These are phyloP conservation scores for Corapipo altera DNA, from an alignment of 2,113 vertebrate species.

Conservation along the genomic window DNA sequence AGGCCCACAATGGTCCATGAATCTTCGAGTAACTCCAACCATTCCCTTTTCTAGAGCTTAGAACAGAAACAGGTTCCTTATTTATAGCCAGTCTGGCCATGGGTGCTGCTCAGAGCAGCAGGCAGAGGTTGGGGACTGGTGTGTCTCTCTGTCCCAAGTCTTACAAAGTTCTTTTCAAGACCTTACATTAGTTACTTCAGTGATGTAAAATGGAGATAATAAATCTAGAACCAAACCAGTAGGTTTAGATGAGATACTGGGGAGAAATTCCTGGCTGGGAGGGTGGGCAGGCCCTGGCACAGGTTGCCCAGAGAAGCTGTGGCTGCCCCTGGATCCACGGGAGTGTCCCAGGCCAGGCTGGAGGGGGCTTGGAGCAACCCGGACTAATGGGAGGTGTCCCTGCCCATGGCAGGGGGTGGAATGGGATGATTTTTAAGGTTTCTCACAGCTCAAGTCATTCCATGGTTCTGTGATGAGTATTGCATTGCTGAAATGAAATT, in stretches of 20 bases:
- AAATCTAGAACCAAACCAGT: neutral
- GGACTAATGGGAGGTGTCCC: accelerated
- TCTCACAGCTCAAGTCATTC: neutral
- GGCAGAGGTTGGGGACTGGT: neutral
- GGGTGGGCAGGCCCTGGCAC: neutral
- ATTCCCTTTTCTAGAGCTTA: neutral
- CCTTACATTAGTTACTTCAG: neutral
- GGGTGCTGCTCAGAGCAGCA: neutral
- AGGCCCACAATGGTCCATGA: neutral
- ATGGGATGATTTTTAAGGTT: neutral
- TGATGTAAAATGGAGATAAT: neutral
- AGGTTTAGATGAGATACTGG: neutral
- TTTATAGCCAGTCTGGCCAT: neutral
- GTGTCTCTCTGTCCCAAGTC: neutral
- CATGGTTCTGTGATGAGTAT: neutral
- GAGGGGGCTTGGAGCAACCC: accelerated
- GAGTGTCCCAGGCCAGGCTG: neutral
- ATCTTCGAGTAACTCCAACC: neutral
- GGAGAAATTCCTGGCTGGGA: accelerated
- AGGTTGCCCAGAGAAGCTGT: neutral
- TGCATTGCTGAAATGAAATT: neutral
- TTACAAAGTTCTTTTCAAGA: neutral
- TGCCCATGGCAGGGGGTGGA: neutral
- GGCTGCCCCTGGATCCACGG: neutral
- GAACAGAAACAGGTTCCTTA: neutral